phyloP scores from a whole-genome alignment of 2,113 vertebrate genomes.

The Thermophis baileyi region DNA sequence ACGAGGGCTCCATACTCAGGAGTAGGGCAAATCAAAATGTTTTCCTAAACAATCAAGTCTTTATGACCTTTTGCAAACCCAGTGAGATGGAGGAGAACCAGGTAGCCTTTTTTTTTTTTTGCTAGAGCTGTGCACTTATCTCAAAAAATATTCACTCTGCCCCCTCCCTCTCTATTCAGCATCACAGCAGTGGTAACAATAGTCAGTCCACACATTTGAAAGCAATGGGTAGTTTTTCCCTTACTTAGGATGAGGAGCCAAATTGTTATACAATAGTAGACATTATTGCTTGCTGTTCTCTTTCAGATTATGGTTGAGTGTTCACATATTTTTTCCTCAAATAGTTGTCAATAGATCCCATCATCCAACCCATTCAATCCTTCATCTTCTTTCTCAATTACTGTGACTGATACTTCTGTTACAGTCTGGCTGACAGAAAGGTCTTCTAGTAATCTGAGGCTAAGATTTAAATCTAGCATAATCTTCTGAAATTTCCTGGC shows the following conservation, averaged over 20 bases:
- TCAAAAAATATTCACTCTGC: neutral
- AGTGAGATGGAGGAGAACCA: neutral
- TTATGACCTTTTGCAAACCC: neutral
- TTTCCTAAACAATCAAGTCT: neutral
- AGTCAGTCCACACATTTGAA: neutral
- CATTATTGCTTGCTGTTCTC: neutral
- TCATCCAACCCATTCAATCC: neutral
- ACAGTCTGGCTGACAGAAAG: neutral
- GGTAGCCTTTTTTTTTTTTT: neutral
- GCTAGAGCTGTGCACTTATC: neutral
- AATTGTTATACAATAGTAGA: neutral
- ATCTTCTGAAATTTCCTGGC: neutral
- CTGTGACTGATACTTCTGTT: neutral
- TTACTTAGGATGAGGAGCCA: neutral
- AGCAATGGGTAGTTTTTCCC: neutral
- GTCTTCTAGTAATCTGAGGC: neutral
- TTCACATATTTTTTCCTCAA: neutral
- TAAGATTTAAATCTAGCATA: neutral
- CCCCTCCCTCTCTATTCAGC: neutral
- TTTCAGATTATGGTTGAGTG: neutral
- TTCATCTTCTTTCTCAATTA: neutral
- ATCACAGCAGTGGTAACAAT: no score
- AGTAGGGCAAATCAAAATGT: neutral
- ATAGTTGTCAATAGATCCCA: no score
- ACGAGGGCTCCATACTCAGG: neutral